Evolutionary conservation across 2,797 vertebrate species (phyloP).

Genomic region (Esox lucius): DNA sequence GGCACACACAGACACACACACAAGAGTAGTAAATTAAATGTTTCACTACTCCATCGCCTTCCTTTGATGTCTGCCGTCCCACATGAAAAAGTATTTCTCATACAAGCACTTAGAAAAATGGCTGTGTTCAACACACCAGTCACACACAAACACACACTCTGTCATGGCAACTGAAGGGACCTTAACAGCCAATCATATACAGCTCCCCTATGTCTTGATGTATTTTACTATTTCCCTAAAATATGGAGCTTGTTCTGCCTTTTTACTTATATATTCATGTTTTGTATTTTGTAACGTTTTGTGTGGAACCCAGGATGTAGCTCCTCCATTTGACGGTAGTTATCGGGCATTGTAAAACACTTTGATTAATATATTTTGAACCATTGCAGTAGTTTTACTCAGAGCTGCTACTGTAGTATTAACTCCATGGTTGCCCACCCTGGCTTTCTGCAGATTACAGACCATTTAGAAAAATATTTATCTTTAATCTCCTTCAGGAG

Average conservation of each 20-base stretch:
- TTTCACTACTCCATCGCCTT: too few relatives aligned
- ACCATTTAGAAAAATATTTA: slow-evolving; percentile 66
- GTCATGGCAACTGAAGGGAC: too few relatives aligned
- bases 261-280: too few relatives aligned
- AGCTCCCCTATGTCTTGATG: too few relatives aligned
- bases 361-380: neutral
- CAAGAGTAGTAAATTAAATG: slow-evolving; percentile 51
- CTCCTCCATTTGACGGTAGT: neutral
- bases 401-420: slow-evolving; percentile 34
- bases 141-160: slow-evolving; percentile 11
- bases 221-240: too few relatives aligned
- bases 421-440: slow-evolving; percentile 22
- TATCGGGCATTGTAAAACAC: neutral
- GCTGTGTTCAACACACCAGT: slow-evolving; percentile 39
- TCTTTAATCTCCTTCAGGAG: slow-evolving; percentile 60
- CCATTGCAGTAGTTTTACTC: slow-evolving; percentile 11
- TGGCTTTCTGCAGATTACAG: slow-evolving; percentile 53
- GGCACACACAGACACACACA: too few relatives aligned
- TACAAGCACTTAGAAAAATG: neutral
- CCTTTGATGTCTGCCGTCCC: slow-evolving; percentile 53
- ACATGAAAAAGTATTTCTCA: too few relatives aligned
- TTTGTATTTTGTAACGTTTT: too few relatives aligned
- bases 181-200: too few relatives aligned
- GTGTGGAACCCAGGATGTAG: too few relatives aligned
- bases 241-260: too few relatives aligned